These are phyloP conservation scores for Manis crassicaudata DNA, from an alignment of 2,797 vertebrate genomes.

Conservation along the genomic window DNA sequence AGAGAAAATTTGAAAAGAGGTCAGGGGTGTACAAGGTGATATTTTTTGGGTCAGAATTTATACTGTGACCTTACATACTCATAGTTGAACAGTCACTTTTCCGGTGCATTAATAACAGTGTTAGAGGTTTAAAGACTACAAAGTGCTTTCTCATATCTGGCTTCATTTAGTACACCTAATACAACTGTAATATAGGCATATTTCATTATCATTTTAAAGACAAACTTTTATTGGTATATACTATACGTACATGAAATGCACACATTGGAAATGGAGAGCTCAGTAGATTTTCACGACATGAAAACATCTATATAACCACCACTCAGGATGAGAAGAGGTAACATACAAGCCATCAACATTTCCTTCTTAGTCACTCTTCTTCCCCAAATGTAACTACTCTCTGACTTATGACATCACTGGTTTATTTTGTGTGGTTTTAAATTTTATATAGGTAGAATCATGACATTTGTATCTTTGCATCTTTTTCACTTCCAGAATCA, in stretches of 20 bases:
- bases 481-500: not conserved
- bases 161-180: not conserved
- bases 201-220: slow-evolving; percentile 12
- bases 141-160: not conserved
- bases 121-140: not conserved
- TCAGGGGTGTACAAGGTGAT: slow-evolving; percentile 50
- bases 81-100: not conserved
- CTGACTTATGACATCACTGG: not conserved
- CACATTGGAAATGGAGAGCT: not conserved
- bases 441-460: not conserved
- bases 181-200: not conserved
- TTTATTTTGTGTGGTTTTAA: not conserved
- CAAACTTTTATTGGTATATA: not conserved
- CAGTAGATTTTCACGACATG: not conserved
- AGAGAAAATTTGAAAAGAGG: slow-evolving; percentile 59
- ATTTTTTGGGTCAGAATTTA: slow-evolving; percentile 63
- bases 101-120: not conserved
- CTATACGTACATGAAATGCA: not conserved
- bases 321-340: not conserved
- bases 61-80: not conserved
- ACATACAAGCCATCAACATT: not conserved
- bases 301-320: not conserved
- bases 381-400: not conserved
- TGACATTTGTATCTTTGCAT: not conserved
- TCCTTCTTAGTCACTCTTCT: not conserved